Base-by-base conservation (phyloP, 1,140 invertebrate genomes). In the Drosophila sp. region DNA sequence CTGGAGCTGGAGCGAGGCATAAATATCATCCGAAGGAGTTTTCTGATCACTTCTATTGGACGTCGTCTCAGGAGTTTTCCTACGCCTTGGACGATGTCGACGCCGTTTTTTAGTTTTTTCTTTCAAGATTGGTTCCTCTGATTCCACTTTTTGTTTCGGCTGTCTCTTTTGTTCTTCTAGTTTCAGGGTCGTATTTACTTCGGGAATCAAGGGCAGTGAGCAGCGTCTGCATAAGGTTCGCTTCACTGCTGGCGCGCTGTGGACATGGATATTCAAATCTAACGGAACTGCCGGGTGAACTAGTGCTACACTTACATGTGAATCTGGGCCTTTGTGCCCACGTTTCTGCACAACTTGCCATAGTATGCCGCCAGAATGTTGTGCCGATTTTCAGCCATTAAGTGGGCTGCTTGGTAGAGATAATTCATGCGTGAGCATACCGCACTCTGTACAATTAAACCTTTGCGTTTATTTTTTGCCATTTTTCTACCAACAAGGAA, bases 291-390 rank as follows among this genome's bases (percentile, higher is more conserved):
- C 10, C 3, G 10, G 10, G 1, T 4, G n/a, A 27, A 40, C 27
- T 17, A 10, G 35, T 10, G 4, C 3, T n/a, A 4, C 1, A 76
- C 84, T 78, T 60, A 89, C 84, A 90, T 84, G 55, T 76, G 74
- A 69, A 71, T 68, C 0, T 80, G 10, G 2, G 83, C 33, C 29
- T 87, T 87, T 33, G 79, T 87, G 62, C 83, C 83, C 56, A 87
- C 79, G 60, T 89, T 87, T 7, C 83, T 72, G 57, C 84, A 89
- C 2, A 89, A 50, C n/a, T 80, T 83, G 3, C 80, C 80, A 11
- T 89, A 89, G 47, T 70, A 80, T 11, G 84, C 84, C 29, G 74
- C 85, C 5, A 89, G 64, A 0, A 60, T 84, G 41, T 70, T 47
- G 23, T 84, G 66, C 2, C 79, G 57, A 57, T 17, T 40, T 0